phyloP scores from a whole-genome alignment of 2,888 invertebrate genomes.

The Hypercompe scribonia region DNA sequence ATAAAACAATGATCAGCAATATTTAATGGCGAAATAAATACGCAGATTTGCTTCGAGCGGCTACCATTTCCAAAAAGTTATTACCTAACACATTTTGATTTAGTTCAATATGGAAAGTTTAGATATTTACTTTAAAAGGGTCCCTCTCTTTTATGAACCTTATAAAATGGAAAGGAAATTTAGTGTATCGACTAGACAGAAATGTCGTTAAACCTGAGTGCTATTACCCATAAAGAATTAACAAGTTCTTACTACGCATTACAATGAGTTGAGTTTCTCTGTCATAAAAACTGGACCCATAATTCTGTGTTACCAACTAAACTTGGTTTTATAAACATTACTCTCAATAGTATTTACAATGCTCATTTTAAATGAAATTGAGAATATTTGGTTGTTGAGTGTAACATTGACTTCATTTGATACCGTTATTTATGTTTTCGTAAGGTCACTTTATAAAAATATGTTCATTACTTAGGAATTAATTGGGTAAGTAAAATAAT shows the following conservation, averaged over 20 bases:
- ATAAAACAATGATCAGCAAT: too few species aligned
- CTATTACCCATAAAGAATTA: slow-evolving; percentile 42
- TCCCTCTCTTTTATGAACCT: neutral
- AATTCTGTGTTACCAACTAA: slow-evolving; percentile 26
- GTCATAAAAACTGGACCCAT: slow-evolving; percentile 61
- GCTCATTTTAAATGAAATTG: neutral
- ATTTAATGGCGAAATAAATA: too few species aligned
- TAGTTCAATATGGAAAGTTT: neutral
- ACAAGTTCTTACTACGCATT: slow-evolving; percentile 67
- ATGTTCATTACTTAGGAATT: too few species aligned
- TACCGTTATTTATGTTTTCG: too few species aligned
- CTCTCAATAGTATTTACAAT: neutral
- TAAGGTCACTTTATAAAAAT: too few species aligned
- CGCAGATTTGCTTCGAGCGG: too few species aligned
- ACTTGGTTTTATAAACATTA: slow-evolving; percentile 10
- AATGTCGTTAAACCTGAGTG: slow-evolving; percentile 4
- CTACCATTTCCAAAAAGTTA: too few species aligned
- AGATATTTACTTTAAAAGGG: neutral
- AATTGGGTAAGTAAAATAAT: too few species aligned
- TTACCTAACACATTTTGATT: too few species aligned
- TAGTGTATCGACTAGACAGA: neutral
- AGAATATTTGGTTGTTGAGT: neutral
- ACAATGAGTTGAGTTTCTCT: slow-evolving; percentile 77
- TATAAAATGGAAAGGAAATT: neutral
- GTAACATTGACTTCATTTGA: neutral